Evolutionary conservation across 2,113 vertebrate genomes (phyloP).

Genomic region (Vidua chalybeata): DNA sequence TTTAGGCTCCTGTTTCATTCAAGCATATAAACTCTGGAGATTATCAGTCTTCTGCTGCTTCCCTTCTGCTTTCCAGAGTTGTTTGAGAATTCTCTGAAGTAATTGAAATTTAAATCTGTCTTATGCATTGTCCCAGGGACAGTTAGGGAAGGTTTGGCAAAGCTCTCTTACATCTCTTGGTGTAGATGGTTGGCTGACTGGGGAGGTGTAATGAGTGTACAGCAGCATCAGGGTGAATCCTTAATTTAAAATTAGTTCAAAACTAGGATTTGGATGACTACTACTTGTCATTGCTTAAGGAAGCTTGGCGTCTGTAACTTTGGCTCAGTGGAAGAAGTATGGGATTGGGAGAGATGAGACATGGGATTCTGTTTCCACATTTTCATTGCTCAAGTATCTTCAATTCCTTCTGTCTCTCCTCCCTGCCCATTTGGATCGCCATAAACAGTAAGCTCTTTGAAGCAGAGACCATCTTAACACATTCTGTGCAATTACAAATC

Average conservation of each 20-base stretch:
- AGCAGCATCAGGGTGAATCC: background rate
- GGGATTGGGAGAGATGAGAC: background rate
- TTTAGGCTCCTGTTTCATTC: background rate
- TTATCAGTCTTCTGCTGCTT: background rate
- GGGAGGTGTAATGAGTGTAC: background rate
- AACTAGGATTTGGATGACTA: background rate
- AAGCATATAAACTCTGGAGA: background rate
- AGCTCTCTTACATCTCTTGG: background rate
- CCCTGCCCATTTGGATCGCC: background rate
- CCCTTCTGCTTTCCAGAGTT: background rate
- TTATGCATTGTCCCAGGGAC: background rate
- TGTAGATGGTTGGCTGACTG: background rate
- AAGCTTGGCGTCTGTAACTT: background rate
- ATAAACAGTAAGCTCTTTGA: background rate
- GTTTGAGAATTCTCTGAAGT: background rate
- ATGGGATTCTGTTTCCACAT: background rate
- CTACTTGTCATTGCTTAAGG: background rate
- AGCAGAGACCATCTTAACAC: background rate
- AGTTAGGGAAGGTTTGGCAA: background rate
- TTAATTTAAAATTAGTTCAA: background rate
- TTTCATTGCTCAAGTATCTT: background rate
- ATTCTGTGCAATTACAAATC: background rate
- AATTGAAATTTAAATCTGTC: background rate
- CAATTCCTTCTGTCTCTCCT: background rate
- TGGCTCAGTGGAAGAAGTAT: background rate